Base-by-base conservation (phyloP, 1,140 invertebrate genomes). In the Dufourea novaeangliae region DNA sequence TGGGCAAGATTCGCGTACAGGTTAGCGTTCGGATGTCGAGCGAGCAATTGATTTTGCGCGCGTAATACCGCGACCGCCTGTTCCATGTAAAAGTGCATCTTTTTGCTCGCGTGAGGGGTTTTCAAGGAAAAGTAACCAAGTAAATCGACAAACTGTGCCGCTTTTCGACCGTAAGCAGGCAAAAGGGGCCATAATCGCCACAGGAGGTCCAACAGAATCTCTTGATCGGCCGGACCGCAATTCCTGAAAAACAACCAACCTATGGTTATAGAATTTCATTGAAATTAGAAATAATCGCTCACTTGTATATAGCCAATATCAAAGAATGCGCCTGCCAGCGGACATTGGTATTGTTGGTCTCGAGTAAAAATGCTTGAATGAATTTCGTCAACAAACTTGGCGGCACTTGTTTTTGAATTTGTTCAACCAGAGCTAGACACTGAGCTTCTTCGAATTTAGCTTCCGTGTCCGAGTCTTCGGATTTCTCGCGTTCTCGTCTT, bases 241-340 rank as follows among this genome's bases (percentile, higher is more conserved):
- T 98, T 96, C 88, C 94, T 95, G 80, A 61, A 81, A 54, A 77
- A 59, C 17, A n/a, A n/a, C n/a, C n/a, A n/a, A n/a, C n/a, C n/a
- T n/a, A n/a, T n/a, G n/a, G n/a, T n/a, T n/a, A n/a, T n/a, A n/a
- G n/a, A n/a, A n/a, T n/a, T n/a, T n/a, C n/a, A n/a, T n/a, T n/a
- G 27, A 70, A 67, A 61, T 27, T 27, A n/a, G 5, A 59, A 34
- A 12, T n/a, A n/a, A 6, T 72, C 34, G 89, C 95, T 93, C 94
- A 95, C 94, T 97, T 97, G 87, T 96, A 97, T 84, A 98, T 95
- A 8, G 97, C 95, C n/a, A 97, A 93, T 25, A 98, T 93, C 6
- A 98, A 92, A 0, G 96, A 95, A 91, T 99, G 98, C 0, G 97
- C 97, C 93, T 99, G 98, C 98, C 98, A 99, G 75, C 98, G 95